Percentiles rank a stretch among this genome's conserved stretches.
Evolutionary conservation across 2,888 invertebrate species (phyloP).

Genomic region (Idaea straminata): DNA sequence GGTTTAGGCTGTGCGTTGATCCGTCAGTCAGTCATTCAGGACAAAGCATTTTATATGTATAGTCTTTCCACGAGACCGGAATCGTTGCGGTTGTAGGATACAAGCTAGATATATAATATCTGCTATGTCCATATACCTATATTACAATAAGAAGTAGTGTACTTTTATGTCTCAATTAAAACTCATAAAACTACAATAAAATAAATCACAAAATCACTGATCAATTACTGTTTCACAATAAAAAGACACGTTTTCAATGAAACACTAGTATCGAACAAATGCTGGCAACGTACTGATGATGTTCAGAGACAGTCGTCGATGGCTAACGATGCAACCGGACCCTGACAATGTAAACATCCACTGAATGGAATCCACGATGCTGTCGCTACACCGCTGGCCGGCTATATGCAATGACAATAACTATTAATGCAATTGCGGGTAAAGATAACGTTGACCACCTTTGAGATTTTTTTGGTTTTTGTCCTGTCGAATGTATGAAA

Average conservation of each 20-base stretch:
- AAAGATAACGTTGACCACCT: conserved; percentile 29
- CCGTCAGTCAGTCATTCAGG: too few species aligned
- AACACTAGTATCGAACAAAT: conserved; percentile 50
- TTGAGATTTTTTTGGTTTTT: conserved; percentile 5
- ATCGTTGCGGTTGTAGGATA: background rate
- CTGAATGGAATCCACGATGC: conserved; percentile 61
- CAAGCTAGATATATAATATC: background rate
- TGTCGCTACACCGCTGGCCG: conserved; percentile 15
- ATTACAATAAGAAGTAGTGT: background rate
- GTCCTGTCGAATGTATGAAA: background rate
- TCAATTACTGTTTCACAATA: background rate
- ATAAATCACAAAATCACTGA: background rate
- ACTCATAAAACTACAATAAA: background rate
- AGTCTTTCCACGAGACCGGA: background rate
- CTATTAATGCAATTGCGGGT: conserved; percentile 22
- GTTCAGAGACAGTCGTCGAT: conserved; percentile 41
- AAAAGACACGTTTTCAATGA: background rate
- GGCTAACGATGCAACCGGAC: conserved; percentile 72
- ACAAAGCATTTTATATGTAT: too few species aligned
- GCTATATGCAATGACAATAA: conserved; percentile 17
- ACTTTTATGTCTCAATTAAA: background rate
- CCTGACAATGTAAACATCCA: conserved; percentile 71
- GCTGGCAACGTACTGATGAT: conserved; percentile 64
- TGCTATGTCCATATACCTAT: background rate
- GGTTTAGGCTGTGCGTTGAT: too few species aligned